Evolutionary conservation across 1,140 invertebrate genomes (phyloP).

Genomic region (Apis dorsata): DNA sequence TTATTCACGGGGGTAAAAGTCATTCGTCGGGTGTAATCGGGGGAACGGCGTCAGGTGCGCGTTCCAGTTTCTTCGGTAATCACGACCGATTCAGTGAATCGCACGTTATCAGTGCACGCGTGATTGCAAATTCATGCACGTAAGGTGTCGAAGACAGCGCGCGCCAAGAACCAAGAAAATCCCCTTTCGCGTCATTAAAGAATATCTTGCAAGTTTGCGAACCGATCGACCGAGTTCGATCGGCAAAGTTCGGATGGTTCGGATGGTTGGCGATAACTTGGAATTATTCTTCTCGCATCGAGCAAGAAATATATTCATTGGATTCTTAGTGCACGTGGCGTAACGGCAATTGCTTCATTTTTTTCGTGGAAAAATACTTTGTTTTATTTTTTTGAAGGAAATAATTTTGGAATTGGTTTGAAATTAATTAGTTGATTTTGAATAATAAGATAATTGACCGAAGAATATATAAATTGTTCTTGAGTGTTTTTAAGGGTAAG

Average conservation of each 20-base stretch:
- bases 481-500: too few relatives aligned
- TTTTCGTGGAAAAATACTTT: background rate
- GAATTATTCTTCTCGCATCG: conserved; percentile 20
- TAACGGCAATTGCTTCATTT: background rate
- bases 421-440: too few relatives aligned
- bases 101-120: conserved; percentile 48
- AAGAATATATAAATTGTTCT: too few relatives aligned
- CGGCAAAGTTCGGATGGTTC: background rate
- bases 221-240: conserved; percentile 27
- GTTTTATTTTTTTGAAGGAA: background rate
- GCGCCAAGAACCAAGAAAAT: conserved; percentile 15
- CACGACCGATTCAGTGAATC: conserved; percentile 48
- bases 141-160: conserved; percentile 33
- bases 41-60: conserved; percentile 55
- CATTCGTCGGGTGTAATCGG: conserved; percentile 52
- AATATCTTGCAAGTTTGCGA: conserved; percentile 30
- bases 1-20: conserved; percentile 60
- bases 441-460: too few relatives aligned
- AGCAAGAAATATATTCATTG: background rate
- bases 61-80: conserved; percentile 56
- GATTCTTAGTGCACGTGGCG: background rate
- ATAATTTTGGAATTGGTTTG: background rate
- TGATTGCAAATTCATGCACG: conserved; percentile 47
- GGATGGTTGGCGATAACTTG: background rate
- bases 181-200: conserved; percentile 42